phyloP scores from a whole-genome alignment of 2,797 vertebrate species.

The Florisuga fusca region DNA sequence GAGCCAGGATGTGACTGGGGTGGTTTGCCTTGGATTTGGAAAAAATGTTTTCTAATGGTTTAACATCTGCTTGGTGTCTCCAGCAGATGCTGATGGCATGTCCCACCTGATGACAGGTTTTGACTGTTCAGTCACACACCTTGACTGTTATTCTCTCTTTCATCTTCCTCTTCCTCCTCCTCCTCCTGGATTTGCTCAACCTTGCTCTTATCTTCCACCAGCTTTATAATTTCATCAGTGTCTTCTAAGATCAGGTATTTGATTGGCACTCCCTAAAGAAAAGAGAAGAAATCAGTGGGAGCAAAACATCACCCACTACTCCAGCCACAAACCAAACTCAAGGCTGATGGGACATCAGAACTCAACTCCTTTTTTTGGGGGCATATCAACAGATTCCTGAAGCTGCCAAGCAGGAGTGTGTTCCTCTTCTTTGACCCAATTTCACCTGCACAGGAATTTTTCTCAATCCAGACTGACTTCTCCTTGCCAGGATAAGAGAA shows the following conservation, averaged over 20 bases:
- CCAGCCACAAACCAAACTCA: neutral
- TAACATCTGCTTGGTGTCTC: accelerated
- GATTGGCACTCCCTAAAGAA: constrained; percentile 80
- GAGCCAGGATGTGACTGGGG: neutral
- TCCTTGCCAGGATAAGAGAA: neutral
- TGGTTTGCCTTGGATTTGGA: neutral
- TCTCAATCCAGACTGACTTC: neutral
- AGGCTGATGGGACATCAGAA: neutral
- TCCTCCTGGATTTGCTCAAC: constrained; percentile 20
- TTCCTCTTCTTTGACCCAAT: neutral
- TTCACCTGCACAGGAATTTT: neutral
- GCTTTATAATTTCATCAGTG: constrained; percentile 82
- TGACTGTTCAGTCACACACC: constrained; percentile 53
- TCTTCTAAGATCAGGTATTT: constrained; percentile 85
- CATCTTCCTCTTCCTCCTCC: constrained; percentile 44
- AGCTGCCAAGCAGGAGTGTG: neutral
- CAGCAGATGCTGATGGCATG: neutral
- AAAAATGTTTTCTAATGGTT: neutral
- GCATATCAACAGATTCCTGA: neutral
- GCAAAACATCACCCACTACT: neutral
- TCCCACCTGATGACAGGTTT: neutral
- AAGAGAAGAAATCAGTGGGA: neutral
- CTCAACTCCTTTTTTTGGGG: neutral
- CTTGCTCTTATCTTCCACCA: constrained; percentile 77
- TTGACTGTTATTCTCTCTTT: constrained; percentile 54